Base-by-base conservation (phyloP, 2,797 vertebrate genomes). In the Sandelia bainsii region DNA sequence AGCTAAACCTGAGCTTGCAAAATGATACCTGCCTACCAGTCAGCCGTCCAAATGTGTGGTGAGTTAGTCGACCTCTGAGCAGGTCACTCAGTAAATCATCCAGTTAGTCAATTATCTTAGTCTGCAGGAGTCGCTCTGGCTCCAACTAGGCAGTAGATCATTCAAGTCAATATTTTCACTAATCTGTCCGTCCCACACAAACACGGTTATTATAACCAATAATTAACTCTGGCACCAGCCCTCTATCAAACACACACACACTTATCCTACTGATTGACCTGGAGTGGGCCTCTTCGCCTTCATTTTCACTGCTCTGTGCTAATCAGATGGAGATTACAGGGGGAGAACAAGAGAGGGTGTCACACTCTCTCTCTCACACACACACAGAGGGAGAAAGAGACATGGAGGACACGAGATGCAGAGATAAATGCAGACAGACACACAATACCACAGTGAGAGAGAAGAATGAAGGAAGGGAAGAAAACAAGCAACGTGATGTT, bases 291-390 rank as follows among this genome's bases (percentile, higher is more conserved):
- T 62, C 66, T 63, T 22, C 27, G 42, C 65, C 60, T 60, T 63
- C 39, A 39, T 62, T 39, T 19, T 29, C 59, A 69, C 62, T 39
- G 66, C 1, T 62, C 22, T 5, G 57, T 1, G 22, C 57, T 82
- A 75, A 80, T 80, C 61, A 80, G 71, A 72, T 50, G 54, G 58
- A 80, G 70, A 76, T 75, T 46, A 66, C 25, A 72, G 52, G 52
- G 62, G 20, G 12, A 44, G 20, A 45, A 56, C 4, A 29, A 39
- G 40, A 60, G 64, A 22, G 45, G 29, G 5, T 46, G 34, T 19
- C 63, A 13, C 27, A 19, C 48, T 17, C 52, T n/a, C 37, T 51
- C 60, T 25, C 44, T 68, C n/a, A n/a, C 32, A 62, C 39, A 44
- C 12, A 65, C 19, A 57, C 17, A 56, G 25, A 62, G 13, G 34